Percentiles rank a stretch among this genome's conserved stretches.
Conservation (phyloP, 2,888 invertebrate species). For the Acronicta leporina region DNA sequence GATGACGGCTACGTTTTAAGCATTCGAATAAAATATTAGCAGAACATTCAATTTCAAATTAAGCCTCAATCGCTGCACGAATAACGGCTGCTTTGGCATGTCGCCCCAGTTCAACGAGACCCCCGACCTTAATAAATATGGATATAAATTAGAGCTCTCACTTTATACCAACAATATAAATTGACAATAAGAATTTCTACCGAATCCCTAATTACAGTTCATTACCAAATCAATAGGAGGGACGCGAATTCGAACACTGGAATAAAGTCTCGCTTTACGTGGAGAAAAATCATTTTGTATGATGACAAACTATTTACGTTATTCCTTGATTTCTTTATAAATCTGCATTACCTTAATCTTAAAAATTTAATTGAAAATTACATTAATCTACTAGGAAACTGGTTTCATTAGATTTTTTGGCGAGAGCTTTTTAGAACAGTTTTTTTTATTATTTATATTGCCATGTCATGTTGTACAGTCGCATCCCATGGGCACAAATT, state of each 20-base stretch:
- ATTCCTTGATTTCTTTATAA: too few species aligned
- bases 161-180: conserved; percentile 65
- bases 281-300: not conserved
- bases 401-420: not conserved
- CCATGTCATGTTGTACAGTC: conserved; percentile 33
- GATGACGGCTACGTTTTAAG: conserved; percentile 69
- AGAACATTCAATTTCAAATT: conserved; percentile 65
- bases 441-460: conserved; percentile 7
- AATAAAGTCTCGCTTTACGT: conserved; percentile 8
- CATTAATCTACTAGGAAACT: not conserved
- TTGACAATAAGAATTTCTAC: conserved; percentile 61
- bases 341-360: too few species aligned
- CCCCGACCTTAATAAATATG: conserved; percentile 71
- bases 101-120: conserved; percentile 51
- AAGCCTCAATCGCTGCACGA: conserved; percentile 65
- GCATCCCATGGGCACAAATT: conserved; percentile 24
- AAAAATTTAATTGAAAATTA: too few species aligned
- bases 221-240: conserved; percentile 50
- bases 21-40: conserved; percentile 70
- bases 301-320: not conserved
- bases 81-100: conserved; percentile 66
- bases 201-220: conserved; percentile 58
- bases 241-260: conserved; percentile 30
- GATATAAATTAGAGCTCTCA: conserved; percentile 67
- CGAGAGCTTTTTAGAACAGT: not conserved